Base-by-base conservation (phyloP, 2,888 invertebrate species). In the Clanis bilineata region DNA sequence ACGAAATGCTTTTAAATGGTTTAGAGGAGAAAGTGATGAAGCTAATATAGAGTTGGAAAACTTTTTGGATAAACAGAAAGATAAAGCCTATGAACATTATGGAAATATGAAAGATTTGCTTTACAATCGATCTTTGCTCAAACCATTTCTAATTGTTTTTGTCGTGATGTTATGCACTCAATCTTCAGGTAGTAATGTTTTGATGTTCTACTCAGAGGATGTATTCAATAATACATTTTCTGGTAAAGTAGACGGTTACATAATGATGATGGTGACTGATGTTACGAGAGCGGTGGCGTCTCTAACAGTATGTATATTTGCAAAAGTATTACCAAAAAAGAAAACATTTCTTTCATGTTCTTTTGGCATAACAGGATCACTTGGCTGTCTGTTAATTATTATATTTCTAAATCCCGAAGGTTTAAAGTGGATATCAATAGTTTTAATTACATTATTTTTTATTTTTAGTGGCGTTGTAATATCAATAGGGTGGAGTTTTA, bases 1-100 rank as follows among this genome's bases (percentile, higher is more conserved):
- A 0, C 62, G 68, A 0, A 64, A 69, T 44, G 43, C 62, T 5
- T 80, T 77, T 15, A 66, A 67, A 61, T 76, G 76, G 77, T 76
- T 74, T 39, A 69, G 80, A 39, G 79, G 79, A 0, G 67, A 65
- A 0, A 64, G 57, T 1, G 69, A 69, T 0, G 63, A 59, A 4
- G 65, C 78, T 0, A 67, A 71, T 23, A 65, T 61, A 18, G 79
- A 80, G 58, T 57, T 80, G 1, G 63, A 71, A 22, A 61, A 62
- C 21, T 60, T 62, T 23, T 15, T 62, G 0, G 56, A 61, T n/a
- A 61, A 58, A 32, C 61, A 64, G 41, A 23, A 45, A 12, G 56
- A 60, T 9, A 57, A 57, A 12, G 41, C 51, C 3, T n/a, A 56
- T 15, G 44, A 57, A 22, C 41, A 43, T 18, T 39, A 25, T 15